Percentiles rank a stretch among this genome's conserved stretches.
Conservation (phyloP, 2,113 vertebrate genomes). For the Alectura lathami region DNA sequence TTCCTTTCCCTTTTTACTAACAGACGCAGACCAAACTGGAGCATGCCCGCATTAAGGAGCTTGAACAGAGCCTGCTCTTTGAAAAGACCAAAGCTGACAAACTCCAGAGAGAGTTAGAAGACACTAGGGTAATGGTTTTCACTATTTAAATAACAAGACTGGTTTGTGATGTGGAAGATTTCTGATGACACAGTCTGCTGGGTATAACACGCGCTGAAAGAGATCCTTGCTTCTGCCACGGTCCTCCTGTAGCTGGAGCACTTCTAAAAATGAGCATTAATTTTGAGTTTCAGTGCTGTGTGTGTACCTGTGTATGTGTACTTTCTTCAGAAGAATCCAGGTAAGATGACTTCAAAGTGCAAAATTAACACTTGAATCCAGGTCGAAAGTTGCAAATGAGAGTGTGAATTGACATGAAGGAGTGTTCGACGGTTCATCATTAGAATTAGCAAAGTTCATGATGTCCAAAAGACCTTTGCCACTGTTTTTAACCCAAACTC, state of each 20-base stretch:
- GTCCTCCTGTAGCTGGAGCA: not conserved
- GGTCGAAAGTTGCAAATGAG: not conserved
- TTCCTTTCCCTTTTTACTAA: conserved; percentile 99
- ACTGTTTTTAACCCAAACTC: not conserved
- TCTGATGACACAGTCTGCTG: not conserved
- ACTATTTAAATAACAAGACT: conserved; percentile 78
- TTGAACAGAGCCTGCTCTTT: conserved; percentile 99
- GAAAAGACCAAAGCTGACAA: conserved; percentile 99
- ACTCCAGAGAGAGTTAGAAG: conserved; percentile 99
- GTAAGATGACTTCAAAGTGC: conserved; percentile 37
- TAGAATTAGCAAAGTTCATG: not conserved
- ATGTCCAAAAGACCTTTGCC: not conserved
- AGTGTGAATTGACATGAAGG: not conserved
- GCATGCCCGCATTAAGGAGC: conserved; percentile 99
- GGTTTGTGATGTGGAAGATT: conserved; percentile 50
- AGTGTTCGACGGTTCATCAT: not conserved
- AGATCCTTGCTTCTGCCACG: not conserved
- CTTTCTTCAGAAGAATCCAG: conserved; percentile 9
- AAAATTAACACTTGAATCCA: not conserved
- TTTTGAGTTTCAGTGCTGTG: not conserved
- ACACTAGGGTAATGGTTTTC: conserved; percentile 99
- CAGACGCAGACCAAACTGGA: conserved; percentile 99
- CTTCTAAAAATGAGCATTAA: not conserved
- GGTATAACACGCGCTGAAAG: not conserved
- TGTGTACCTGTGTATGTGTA: not conserved